Evolutionary conservation across 2,888 invertebrate genomes (phyloP).

Genomic region (Pterobdella sp.): DNA sequence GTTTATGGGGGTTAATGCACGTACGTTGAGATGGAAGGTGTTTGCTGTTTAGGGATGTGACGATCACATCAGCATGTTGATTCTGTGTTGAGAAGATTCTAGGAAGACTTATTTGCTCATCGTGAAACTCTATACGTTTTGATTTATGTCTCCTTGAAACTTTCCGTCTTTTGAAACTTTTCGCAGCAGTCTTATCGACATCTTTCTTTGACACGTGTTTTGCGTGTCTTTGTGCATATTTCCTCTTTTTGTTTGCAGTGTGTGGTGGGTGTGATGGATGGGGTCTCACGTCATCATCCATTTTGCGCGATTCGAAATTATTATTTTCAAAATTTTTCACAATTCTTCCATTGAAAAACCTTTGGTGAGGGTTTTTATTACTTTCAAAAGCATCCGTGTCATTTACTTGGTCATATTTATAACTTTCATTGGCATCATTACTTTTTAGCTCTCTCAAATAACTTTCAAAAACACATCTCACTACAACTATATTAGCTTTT

Average conservation of each 20-base stretch:
- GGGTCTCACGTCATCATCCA: too few species aligned
- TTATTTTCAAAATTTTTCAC: too few species aligned
- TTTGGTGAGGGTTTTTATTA: too few species aligned
- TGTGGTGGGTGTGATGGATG: too few species aligned
- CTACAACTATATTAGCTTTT: background rate
- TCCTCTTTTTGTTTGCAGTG: too few species aligned
- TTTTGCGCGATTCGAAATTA: too few species aligned
- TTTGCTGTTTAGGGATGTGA: background rate
- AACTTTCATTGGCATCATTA: background rate
- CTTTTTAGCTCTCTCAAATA: background rate
- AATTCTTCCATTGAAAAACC: too few species aligned
- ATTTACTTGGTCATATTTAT: background rate
- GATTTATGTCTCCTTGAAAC: too few species aligned
- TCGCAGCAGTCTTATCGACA: background rate
- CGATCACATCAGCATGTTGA: background rate
- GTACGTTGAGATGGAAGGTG: too few species aligned
- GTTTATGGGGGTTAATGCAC: too few species aligned
- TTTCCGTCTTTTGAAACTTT: background rate
- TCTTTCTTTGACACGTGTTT: background rate
- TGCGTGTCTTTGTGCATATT: background rate
- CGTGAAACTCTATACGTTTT: conserved; percentile 3
- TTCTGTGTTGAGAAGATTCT: background rate
- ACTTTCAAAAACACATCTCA: background rate
- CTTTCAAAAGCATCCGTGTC: background rate
- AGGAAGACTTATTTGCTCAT: background rate